These are phyloP conservation scores for Batillaria attramentaria DNA, from an alignment of 1,140 invertebrate genomes.

Conservation along the genomic window DNA sequence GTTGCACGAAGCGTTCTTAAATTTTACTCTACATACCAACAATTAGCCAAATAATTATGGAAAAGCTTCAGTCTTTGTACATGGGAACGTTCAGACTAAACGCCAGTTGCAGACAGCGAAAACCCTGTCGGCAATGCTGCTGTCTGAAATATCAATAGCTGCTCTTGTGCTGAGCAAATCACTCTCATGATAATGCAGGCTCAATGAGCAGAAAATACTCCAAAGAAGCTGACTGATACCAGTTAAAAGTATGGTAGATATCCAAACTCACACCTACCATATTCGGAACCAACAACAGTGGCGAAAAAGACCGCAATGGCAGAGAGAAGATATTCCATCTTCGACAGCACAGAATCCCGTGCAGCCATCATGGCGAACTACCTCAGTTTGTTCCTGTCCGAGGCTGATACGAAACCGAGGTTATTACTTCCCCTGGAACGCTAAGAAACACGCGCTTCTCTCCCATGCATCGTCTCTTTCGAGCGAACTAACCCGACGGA, in stretches of 20 bases:
- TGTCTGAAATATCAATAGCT: too few species aligned
- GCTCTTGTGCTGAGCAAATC: too few species aligned
- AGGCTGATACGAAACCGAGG: too few species aligned
- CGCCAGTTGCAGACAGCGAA: too few species aligned
- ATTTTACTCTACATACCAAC: too few species aligned
- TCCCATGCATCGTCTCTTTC: not conserved
- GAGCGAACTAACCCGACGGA: not conserved
- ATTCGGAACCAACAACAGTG: not conserved
- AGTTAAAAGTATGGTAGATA: not conserved
- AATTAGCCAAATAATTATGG: too few species aligned
- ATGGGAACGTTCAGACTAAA: too few species aligned
- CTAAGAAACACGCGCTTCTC: not conserved
- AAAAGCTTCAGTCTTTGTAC: too few species aligned
- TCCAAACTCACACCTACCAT: not conserved
- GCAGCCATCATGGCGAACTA: conserved; percentile 30
- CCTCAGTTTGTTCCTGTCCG: not conserved
- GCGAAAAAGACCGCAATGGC: not conserved
- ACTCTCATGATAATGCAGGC: too few species aligned
- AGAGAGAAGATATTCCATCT: not conserved
- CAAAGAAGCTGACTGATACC: not conserved
- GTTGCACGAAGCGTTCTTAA: too few species aligned
- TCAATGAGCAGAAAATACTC: not conserved
- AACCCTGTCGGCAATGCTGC: too few species aligned
- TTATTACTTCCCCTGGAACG: too few species aligned
- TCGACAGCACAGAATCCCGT: not conserved